Percentiles rank a stretch among this genome's conserved stretches.
Evolutionary conservation across 2,888 invertebrate genomes (phyloP).

Genomic region (Agriopis aurantiaria): DNA sequence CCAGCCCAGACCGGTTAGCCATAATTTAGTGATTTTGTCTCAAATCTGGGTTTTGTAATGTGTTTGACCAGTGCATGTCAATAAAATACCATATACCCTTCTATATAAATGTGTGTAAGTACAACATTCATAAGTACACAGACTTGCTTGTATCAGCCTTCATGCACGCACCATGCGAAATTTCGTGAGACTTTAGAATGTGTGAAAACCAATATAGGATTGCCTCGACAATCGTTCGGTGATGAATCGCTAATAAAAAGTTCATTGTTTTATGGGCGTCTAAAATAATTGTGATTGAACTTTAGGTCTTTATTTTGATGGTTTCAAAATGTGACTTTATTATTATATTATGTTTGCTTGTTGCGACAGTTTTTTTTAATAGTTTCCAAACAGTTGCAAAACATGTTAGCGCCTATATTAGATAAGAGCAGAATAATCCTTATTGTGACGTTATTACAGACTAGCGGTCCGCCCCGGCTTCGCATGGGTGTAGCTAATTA

Average conservation of each 20-base stretch:
- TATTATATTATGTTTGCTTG: neutral
- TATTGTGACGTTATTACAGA: too few species aligned
- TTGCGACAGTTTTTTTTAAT: neutral
- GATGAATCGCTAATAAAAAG: constrained; percentile 4
- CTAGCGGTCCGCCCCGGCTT: too few species aligned
- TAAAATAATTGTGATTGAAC: neutral
- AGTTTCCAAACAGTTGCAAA: too few species aligned
- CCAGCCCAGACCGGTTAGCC: constrained; percentile 20
- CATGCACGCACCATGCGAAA: constrained; percentile 18
- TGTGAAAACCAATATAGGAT: constrained; percentile 18
- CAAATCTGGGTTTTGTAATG: constrained; percentile 33
- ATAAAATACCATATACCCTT: neutral
- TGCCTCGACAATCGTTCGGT: neutral
- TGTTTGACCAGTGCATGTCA: constrained; percentile 10
- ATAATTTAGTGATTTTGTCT: constrained; percentile 33
- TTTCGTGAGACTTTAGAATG: constrained; percentile 28
- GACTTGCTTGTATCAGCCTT: constrained; percentile 1
- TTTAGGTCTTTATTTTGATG: neutral
- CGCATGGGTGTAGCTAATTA: too few species aligned
- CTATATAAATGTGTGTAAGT: too few species aligned
- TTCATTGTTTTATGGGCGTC: constrained; percentile 4
- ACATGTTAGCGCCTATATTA: too few species aligned
- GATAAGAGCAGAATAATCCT: too few species aligned
- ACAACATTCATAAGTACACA: neutral
- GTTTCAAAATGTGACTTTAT: neutral